These are phyloP conservation scores for Blastobasis adustella DNA, from an alignment of 2,888 invertebrate genomes.

Conservation along the genomic window DNA sequence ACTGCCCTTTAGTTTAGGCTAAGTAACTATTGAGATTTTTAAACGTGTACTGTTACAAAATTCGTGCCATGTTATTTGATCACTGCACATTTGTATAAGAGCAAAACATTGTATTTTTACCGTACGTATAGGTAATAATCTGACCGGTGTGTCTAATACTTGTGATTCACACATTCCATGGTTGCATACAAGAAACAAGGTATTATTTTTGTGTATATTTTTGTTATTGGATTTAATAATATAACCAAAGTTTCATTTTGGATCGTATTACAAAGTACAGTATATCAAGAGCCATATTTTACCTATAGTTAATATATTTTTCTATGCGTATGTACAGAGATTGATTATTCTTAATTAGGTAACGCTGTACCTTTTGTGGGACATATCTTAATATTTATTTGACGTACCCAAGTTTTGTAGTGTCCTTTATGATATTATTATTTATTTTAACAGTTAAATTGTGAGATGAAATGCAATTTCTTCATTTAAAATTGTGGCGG, in stretches of 20 bases:
- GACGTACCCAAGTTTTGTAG: not conserved
- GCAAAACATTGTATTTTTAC: slow-evolving; percentile 16
- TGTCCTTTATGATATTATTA: not conserved
- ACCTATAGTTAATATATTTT: slow-evolving; percentile 59
- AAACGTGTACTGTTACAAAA: slow-evolving; percentile 44
- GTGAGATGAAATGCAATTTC: too few species aligned
- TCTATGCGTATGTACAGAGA: slow-evolving; percentile 64
- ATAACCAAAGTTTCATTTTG: slow-evolving; percentile 37
- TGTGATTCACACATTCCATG: slow-evolving; percentile 62
- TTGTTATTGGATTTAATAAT: slow-evolving; percentile 17
- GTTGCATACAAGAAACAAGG: slow-evolving; percentile 12
- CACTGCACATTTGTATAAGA: slow-evolving; percentile 35
- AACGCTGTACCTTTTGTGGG: slow-evolving; percentile 34
- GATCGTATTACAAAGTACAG: slow-evolving; percentile 27
- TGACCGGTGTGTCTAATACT: slow-evolving; percentile 19
- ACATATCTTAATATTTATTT: slow-evolving; percentile 10
- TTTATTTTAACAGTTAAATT: too few species aligned
- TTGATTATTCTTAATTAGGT: slow-evolving; percentile 39
- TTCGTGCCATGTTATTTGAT: slow-evolving; percentile 62
- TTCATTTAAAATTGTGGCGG: too few species aligned
- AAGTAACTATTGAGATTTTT: slow-evolving; percentile 6
- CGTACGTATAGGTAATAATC: slow-evolving; percentile 12
- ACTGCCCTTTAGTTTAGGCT: not conserved
- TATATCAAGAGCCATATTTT: slow-evolving; percentile 49
- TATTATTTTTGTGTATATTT: slow-evolving; percentile 16